These are phyloP conservation scores for Pseudotriccus pelzelni DNA, from an alignment of 2,797 vertebrate genomes.

Conservation along the genomic window DNA sequence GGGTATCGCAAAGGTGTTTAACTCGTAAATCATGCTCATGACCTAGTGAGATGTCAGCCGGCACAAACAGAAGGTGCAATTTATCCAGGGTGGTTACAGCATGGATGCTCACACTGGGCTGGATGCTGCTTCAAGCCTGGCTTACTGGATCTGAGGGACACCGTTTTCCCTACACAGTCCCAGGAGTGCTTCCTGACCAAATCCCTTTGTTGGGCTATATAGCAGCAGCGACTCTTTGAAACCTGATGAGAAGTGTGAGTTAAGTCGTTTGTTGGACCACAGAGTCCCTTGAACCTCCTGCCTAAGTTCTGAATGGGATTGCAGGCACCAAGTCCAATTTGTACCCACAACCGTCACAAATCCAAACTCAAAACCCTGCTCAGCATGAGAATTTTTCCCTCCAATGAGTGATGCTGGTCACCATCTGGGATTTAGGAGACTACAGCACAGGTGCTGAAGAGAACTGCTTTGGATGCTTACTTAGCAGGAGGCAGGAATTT, in stretches of 20 bases:
- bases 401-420: not conserved
- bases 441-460: not conserved
- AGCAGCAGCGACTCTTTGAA: slow-evolving; percentile 73
- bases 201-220: slow-evolving; percentile 56
- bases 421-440: not conserved
- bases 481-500: not conserved
- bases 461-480: not conserved
- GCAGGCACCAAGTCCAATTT: not conserved
- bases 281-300: not conserved
- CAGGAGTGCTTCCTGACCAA: slow-evolving; percentile 46
- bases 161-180: not conserved
- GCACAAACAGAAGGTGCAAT: slow-evolving; percentile 82
- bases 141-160: slow-evolving; percentile 15
- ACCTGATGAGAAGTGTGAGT: slow-evolving; percentile 69
- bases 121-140: slow-evolving; percentile 62
- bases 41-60: slow-evolving; percentile 84
- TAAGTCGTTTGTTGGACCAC: not conserved
- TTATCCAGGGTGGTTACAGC: slow-evolving; percentile 73
- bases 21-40: slow-evolving; percentile 91
- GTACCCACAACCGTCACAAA: not conserved
- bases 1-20: slow-evolving; percentile 89
- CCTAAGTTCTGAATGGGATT: not conserved
- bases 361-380: not conserved
- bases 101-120: slow-evolving; percentile 72
- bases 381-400: not conserved